A percentile compares a stretch with the other conserved stretches of the same genome.
These are phyloP conservation scores for Orgyia antiqua DNA, from an alignment of 2,888 invertebrate genomes.

Conservation along the genomic window DNA sequence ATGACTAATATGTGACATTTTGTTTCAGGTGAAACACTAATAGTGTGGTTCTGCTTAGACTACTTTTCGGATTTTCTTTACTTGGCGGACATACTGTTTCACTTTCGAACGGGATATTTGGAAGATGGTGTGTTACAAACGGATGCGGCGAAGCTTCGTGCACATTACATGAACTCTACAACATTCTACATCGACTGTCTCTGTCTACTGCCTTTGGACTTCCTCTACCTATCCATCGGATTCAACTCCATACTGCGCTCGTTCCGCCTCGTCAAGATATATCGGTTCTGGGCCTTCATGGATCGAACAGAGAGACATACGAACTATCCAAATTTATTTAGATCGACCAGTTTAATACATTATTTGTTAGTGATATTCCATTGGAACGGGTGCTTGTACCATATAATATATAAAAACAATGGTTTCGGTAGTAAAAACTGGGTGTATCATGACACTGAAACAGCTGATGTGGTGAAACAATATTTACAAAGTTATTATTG, in stretches of 20 bases:
- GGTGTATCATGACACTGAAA: slow-evolving; percentile 92
- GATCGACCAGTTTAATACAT: slow-evolving; percentile 94
- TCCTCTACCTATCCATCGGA: slow-evolving; percentile 98
- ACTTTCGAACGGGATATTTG: slow-evolving; percentile 97
- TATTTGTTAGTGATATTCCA: slow-evolving; percentile 98
- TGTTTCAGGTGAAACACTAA: slow-evolving; percentile 87
- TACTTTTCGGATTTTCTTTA: slow-evolving; percentile 98
- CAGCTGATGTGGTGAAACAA: slow-evolving; percentile 93
- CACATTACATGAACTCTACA: slow-evolving; percentile 98
- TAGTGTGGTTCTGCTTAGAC: slow-evolving; percentile 98
- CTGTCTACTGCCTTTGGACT: slow-evolving; percentile 97
- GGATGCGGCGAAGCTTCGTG: slow-evolving; percentile 93
- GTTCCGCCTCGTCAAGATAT: slow-evolving; percentile 97
- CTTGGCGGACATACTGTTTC: slow-evolving; percentile 96
- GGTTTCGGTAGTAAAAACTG: slow-evolving; percentile 96
- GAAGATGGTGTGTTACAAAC: slow-evolving; percentile 99
- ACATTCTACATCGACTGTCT: slow-evolving; percentile 99
- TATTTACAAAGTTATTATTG: slow-evolving; percentile 99
- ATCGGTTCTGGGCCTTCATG: slow-evolving; percentile 99
- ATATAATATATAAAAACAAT: slow-evolving; percentile 97
- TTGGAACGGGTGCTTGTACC: slow-evolving; percentile 99
- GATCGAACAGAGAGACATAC: slow-evolving; percentile 98
- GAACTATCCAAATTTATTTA: slow-evolving; percentile 98
- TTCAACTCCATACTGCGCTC: slow-evolving; percentile 97
- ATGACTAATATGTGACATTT: no score